phyloP scores from a whole-genome alignment of 1,140 invertebrate species.

The Metopolophium dirhodum region DNA sequence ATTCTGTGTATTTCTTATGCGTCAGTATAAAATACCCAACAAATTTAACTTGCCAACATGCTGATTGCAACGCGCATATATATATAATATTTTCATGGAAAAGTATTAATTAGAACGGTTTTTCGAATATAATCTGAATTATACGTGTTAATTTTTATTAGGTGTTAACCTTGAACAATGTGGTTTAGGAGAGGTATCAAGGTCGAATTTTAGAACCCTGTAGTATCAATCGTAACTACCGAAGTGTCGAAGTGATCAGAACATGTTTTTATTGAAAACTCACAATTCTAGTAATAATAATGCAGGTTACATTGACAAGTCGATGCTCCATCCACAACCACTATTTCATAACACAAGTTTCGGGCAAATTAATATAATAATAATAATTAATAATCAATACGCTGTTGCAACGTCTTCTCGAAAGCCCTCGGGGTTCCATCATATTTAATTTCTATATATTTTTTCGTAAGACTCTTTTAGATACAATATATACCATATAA shows the following conservation, averaged over 20 bases:
- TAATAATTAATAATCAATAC: slow-evolving; percentile 21
- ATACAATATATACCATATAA: background rate
- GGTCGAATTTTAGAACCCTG: slow-evolving; percentile 9
- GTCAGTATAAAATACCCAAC: background rate
- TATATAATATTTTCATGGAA: background rate
- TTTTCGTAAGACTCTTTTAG: background rate
- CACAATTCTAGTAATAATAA: background rate
- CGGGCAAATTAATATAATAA: background rate
- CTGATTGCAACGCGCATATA: background rate
- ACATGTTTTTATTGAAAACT: slow-evolving; percentile 40
- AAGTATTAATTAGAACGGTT: background rate
- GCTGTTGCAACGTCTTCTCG: background rate
- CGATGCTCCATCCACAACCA: background rate
- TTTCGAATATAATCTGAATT: slow-evolving; percentile 16
- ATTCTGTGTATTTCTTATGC: background rate
- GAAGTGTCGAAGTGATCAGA: background rate
- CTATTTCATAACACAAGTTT: slow-evolving; percentile 22
- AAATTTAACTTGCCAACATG: background rate
- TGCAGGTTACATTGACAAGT: background rate
- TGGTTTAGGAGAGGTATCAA: background rate
- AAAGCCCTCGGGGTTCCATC: background rate
- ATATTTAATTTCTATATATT: background rate
- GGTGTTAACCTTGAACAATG: slow-evolving; percentile 29
- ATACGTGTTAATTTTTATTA: slow-evolving; percentile 25
- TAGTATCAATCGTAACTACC: background rate